Conservation (phyloP, 2,888 invertebrate species). For the Saturnia pavonia region DNA sequence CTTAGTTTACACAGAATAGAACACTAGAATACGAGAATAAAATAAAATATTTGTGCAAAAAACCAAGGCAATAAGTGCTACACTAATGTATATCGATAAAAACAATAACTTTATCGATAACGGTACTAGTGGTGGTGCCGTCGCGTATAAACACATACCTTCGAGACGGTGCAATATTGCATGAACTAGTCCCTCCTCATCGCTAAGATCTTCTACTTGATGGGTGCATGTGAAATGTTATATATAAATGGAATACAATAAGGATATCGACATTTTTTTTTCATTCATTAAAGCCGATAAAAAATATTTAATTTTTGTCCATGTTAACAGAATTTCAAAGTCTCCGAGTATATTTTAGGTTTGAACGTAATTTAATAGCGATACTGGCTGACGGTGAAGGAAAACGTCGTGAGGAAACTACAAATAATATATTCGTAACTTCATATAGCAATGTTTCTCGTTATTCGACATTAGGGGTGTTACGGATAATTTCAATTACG, state of each 20-base stretch:
- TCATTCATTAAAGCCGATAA: no score
- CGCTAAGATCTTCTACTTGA: slow-evolving; percentile 57
- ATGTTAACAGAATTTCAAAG: no score
- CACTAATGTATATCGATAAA: slow-evolving; percentile 1
- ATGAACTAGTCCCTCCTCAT: slow-evolving; percentile 65
- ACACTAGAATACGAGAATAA: neutral
- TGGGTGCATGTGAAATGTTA: slow-evolving; percentile 48
- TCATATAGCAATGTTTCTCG: no score
- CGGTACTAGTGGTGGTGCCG: neutral
- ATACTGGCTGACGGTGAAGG: no score
- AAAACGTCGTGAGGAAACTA: no score
- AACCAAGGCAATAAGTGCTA: neutral
- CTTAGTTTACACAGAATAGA: neutral
- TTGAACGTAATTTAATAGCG: no score
- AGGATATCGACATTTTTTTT: no score
- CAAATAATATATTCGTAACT: no score
- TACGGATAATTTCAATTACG: no score
- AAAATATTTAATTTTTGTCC: no score
- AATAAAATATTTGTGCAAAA: neutral
- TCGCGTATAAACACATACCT: slow-evolving; percentile 50
- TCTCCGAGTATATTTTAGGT: no score
- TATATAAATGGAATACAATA: neutral
- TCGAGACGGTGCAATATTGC: slow-evolving; percentile 71
- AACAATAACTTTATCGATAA: neutral
- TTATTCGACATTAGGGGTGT: no score